Evolutionary conservation across 2,113 vertebrate species (phyloP).

Genomic region (Sturnus vulgaris): DNA sequence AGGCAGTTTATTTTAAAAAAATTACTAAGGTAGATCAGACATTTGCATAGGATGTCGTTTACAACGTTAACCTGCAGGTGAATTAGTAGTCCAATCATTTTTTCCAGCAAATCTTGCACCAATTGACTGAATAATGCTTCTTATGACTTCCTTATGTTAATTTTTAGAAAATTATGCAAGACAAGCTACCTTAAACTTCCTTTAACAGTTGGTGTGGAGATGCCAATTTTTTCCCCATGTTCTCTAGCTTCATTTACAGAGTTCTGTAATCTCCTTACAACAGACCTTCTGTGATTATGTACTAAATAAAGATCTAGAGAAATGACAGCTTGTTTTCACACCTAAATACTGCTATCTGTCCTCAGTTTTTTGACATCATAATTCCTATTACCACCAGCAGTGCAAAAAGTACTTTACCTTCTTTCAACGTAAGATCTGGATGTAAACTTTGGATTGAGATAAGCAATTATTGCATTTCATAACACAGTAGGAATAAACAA

Average conservation of each 20-base stretch:
- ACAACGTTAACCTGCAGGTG: background rate
- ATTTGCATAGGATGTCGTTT: background rate
- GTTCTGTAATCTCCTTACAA: conserved; percentile 49
- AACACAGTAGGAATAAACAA: background rate
- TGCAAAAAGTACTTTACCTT: background rate
- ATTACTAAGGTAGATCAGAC: background rate
- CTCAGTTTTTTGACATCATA: background rate
- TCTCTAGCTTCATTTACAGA: background rate
- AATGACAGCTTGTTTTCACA: conserved; percentile 28
- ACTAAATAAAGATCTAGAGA: conserved; percentile 22
- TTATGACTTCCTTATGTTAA: background rate
- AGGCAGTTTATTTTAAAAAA: background rate
- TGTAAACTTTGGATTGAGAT: background rate
- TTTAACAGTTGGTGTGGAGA: background rate
- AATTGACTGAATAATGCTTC: background rate
- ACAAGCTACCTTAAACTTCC: background rate
- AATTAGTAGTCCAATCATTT: background rate
- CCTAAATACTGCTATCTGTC: background rate
- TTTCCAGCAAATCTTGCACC: background rate
- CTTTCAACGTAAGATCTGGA: fast-evolving
- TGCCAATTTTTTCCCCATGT: background rate
- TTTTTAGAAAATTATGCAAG: background rate
- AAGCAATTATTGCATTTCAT: background rate
- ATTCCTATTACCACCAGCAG: background rate
- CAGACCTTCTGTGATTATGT: conserved; percentile 39